Evolutionary conservation across 1,140 invertebrate species (phyloP), one percentile per base, ranked within the genome.

Genomic region (Cydia amplana): DNA sequence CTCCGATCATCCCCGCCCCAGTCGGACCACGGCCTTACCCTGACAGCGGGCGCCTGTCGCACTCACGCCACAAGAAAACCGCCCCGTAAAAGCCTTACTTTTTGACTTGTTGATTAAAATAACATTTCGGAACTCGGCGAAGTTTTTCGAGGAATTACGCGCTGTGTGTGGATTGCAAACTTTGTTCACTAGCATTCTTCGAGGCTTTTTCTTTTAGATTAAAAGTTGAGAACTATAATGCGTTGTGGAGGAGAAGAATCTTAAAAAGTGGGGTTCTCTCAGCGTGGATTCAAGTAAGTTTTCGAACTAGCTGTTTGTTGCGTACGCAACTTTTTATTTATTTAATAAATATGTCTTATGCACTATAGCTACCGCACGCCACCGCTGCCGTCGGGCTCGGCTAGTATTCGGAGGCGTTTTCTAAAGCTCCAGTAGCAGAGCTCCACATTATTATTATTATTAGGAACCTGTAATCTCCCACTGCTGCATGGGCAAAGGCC

Each of bases 91-190:
- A 40, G 65, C 65, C 65, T 70, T 40, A 70, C 65, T 70, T 70
- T 65, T 36, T 70, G 65, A 70, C 65, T 70, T 76, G 75, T 73
- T 76, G 75, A 76, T 76, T 76, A 76, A 76, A 76, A 76, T 76
- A 76, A 76, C 75, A 76, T 76, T 74, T 76, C 72, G 65, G 18
- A 49, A 70, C 65, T 43, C 23, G 1, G 12, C 12, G 64, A 32
- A 70, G 28, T 70, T 70, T 70, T 36, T 70, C 36, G n/a, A 40
- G 32, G 65, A 40, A 70, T 40, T 67, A 67, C 64, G 5, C 20
- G 60, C 64, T 67, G 64, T 32, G 64, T 70, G 65, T 40, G 32
- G 28, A n/a, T 70, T 32, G 32, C 9, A 1, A 70, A 70, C 65
- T 70, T 70, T 67, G 25, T 14, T 70, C 32, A 43, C 65, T 70